A percentile compares a stretch with the other conserved stretches of the same genome.
phyloP scores from a whole-genome alignment of 2,113 vertebrate species.

The Nematolebias whitei region DNA sequence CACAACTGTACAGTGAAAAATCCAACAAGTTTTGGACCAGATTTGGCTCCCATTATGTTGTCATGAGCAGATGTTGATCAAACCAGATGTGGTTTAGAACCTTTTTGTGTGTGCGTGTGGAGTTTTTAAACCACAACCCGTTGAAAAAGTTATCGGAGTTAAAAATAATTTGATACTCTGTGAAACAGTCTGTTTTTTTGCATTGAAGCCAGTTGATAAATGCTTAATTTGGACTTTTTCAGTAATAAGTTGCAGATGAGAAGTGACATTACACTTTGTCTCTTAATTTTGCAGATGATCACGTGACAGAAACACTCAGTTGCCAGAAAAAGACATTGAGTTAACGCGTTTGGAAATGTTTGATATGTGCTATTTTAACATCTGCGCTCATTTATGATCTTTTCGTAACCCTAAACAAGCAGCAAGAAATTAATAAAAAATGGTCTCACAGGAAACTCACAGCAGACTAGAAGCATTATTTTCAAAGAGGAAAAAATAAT shows the following conservation, averaged over 20 bases:
- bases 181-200: neutral
- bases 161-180: slow-evolving; percentile 6
- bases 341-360: neutral
- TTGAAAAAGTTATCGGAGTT: slow-evolving; percentile 9
- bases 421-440: neutral
- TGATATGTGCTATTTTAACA: neutral
- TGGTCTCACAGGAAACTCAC: neutral
- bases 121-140: slow-evolving; percentile 9
- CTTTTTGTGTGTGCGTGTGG: neutral
- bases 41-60: slow-evolving; percentile 19
- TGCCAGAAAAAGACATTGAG: neutral
- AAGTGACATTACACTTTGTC: neutral
- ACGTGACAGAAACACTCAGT: neutral
- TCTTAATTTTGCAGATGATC: neutral
- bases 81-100: slow-evolving; percentile 23
- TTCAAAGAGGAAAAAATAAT: neutral
- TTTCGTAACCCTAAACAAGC: neutral
- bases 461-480: neutral
- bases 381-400: neutral
- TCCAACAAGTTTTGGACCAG: slow-evolving; percentile 11
- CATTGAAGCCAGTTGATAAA: neutral
- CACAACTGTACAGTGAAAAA: slow-evolving; percentile 10
- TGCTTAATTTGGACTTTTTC: neutral
- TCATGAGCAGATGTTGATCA: slow-evolving; percentile 10
- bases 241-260: neutral